A percentile compares a stretch with the other conserved stretches of the same genome.
Conservation (phyloP, 2,113 vertebrate genomes). For the Podarcis cretensis region DNA sequence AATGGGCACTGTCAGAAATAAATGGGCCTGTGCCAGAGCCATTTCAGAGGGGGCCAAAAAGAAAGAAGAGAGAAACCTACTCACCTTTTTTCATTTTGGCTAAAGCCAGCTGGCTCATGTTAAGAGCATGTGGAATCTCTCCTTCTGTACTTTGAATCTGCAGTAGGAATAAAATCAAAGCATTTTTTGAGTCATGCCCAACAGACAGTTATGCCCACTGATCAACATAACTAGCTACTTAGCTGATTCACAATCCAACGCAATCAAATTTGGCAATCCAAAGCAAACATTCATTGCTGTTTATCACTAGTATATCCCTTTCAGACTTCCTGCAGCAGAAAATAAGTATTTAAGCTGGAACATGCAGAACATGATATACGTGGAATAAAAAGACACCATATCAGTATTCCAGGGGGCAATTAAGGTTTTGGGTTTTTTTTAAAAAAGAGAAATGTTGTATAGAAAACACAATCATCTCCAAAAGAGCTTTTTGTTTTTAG, state of each 20-base stretch:
- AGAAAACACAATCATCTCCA: neutral
- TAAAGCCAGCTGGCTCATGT: slow-evolving; percentile 71
- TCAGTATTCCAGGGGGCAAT: neutral
- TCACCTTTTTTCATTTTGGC: slow-evolving; percentile 81
- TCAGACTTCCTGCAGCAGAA: neutral
- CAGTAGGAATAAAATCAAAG: slow-evolving; percentile 41
- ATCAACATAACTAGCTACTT: neutral
- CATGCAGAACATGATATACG: neutral
- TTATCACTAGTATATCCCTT: neutral
- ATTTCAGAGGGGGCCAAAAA: neutral
- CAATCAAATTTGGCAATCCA: neutral
- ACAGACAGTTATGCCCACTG: neutral
- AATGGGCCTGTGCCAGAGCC: neutral
- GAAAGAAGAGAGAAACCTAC: slow-evolving; percentile 16
- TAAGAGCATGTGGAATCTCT: slow-evolving; percentile 77
- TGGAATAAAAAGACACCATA: neutral
- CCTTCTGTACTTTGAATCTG: slow-evolving; percentile 94
- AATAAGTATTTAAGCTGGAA: neutral
- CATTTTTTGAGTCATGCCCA: slow-evolving; percentile 50
- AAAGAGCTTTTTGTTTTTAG: neutral
- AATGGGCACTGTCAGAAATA: neutral
- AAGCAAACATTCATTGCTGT: neutral
- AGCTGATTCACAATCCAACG: neutral
- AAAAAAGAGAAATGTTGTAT: neutral
- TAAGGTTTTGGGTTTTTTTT: neutral